Base-by-base conservation (phyloP, 2,113 vertebrate genomes). In the Neodon shergylaensis region DNA sequence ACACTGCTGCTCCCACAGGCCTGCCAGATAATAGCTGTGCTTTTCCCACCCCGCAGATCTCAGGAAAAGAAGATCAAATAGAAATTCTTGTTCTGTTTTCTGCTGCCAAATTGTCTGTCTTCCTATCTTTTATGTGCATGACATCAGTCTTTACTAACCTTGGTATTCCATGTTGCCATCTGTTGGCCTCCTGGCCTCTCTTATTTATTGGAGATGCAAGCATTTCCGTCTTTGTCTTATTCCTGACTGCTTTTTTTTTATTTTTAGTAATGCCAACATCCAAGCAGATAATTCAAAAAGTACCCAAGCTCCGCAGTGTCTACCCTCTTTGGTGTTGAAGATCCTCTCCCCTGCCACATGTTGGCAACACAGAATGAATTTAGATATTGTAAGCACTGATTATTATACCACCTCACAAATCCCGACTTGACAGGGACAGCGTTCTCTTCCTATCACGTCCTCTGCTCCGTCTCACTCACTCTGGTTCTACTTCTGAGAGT, bases 251-350 rank as follows among this genome's bases (percentile, higher is more conserved):
- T 92, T 94, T 81, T 36, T 33, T 61, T 82, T 95, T 58, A 83
- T 82, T 93, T 10, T 87, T 77, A 54, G 44, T 42, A 91, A 73
- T 93, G 81, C 92, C 58, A 39, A 36, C 33, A 68, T 77, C 47
- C 12, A 97, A 58, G 44, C 31, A 81, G 65, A 61, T 88, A 90
- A 88, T 85, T 85, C 22, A 85, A 52, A 94, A 72, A 70, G 24
- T n/a, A 31, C 6, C 4, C 17, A 16, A 2, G 5, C 4, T 77
- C 17, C 11, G 36, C 19, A 17, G 22, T 91, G 88, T 94, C 68
- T 86, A 44, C 91, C 9, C 44, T 84, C 92, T 81, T 77, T 89
- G 78, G 2, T 22, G 70, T 76, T 47, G 22, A 42, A 36, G 21
- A 84, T 63, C 52, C 63, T 84, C 17, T 91, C 73, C 39, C 44